These are phyloP conservation scores for Xenotilapia leptura DNA, from an alignment of 2,113 vertebrate species.

Conservation along the genomic window DNA sequence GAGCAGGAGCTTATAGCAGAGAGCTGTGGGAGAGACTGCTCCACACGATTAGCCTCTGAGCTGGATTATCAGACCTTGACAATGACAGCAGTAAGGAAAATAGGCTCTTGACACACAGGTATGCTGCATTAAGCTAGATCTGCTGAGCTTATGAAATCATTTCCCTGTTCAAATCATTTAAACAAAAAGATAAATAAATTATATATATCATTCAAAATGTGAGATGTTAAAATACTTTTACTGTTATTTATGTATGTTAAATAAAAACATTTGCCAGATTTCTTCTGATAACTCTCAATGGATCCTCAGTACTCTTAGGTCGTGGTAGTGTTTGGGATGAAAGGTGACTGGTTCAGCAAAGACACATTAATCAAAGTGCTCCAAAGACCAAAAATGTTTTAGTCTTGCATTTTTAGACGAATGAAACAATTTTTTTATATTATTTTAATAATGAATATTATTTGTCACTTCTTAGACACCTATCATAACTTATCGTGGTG, in stretches of 20 bases:
- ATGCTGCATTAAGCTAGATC: conserved; percentile 3
- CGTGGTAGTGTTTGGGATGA: neutral
- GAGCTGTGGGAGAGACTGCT: conserved; percentile 32
- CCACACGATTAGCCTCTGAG: conserved; percentile 46
- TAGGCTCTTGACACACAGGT: conserved; percentile 18
- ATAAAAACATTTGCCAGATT: neutral
- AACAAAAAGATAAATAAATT: neutral
- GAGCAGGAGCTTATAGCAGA: conserved; percentile 18
- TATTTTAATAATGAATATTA: neutral
- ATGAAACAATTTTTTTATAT: neutral
- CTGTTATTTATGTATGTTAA: neutral
- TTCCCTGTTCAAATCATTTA: neutral
- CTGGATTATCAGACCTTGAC: conserved; percentile 48
- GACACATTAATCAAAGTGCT: neutral
- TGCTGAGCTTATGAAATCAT: neutral
- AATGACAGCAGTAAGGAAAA: conserved; percentile 39
- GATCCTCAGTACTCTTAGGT: neutral
- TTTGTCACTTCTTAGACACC: neutral
- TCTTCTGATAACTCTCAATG: neutral
- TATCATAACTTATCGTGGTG: neutral
- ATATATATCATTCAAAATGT: neutral
- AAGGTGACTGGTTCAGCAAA: neutral
- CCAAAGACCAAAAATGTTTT: neutral
- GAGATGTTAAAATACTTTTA: neutral
- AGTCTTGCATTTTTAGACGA: neutral